Percentiles rank a stretch among this genome's conserved stretches.
Conservation (phyloP, 2,888 invertebrate genomes). For the Andrena trimmerana region DNA sequence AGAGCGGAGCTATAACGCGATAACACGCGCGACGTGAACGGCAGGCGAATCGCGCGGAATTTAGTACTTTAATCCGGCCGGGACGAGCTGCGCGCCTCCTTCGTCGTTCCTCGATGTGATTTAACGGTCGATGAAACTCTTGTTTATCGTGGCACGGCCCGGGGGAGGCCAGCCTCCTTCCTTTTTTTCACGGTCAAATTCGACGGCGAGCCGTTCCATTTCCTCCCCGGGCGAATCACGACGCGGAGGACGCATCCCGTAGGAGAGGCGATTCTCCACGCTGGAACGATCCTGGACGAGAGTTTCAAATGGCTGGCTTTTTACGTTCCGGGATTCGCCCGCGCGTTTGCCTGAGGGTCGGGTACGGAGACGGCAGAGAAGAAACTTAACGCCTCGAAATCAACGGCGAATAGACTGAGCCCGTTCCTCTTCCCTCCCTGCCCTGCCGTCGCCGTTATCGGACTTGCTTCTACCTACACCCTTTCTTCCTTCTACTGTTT, state of each 20-base stretch:
- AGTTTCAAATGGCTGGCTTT: slow-evolving; percentile 30
- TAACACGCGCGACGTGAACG: slow-evolving; percentile 49
- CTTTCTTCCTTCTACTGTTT: slow-evolving; percentile 6
- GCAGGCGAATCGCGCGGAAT: slow-evolving; percentile 47
- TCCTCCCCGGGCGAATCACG: slow-evolving; percentile 30
- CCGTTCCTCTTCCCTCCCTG: background rate
- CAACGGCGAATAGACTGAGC: slow-evolving; percentile 15
- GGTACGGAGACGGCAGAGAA: slow-evolving; percentile 1
- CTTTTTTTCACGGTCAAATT: slow-evolving; percentile 29
- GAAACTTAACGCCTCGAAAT: slow-evolving; percentile 44
- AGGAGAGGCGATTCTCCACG: slow-evolving; percentile 28
- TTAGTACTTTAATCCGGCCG: slow-evolving; percentile 53
- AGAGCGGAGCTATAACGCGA: slow-evolving; percentile 55
- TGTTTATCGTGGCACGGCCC: slow-evolving; percentile 42
- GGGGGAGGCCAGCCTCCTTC: background rate
- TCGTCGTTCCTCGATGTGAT: slow-evolving; percentile 27
- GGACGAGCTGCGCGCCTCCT: background rate
- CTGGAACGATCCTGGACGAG: slow-evolving; percentile 30
- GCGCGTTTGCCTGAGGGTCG: background rate
- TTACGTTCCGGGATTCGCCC: slow-evolving; percentile 17
- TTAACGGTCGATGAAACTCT: slow-evolving; percentile 58
- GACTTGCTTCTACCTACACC: background rate
- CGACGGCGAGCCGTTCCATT: slow-evolving; percentile 30
- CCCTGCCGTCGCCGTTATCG: background rate
- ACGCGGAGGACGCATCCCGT: background rate